Evolutionary conservation across 2,797 vertebrate genomes (phyloP).

Genomic region (Sebastes matsubarae): DNA sequence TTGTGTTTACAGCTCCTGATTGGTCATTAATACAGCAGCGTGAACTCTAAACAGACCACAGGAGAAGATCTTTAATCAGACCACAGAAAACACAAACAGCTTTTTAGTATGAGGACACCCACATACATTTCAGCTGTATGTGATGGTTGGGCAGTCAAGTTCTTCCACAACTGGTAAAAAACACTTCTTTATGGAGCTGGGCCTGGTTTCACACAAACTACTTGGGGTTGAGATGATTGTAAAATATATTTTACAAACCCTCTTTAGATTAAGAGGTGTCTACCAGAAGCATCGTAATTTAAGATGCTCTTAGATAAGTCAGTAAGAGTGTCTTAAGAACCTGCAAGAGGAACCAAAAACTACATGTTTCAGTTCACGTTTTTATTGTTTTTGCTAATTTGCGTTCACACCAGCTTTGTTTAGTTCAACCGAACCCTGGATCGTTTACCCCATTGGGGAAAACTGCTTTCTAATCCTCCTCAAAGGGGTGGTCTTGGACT

Average conservation of each 20-base stretch:
- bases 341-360: neutral
- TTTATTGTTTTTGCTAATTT: neutral
- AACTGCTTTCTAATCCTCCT: too few relatives aligned
- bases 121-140: neutral
- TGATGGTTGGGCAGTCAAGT: neutral
- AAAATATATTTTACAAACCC: neutral
- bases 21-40: neutral
- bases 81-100: neutral
- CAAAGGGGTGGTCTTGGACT: too few relatives aligned
- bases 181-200: neutral
- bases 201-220: neutral
- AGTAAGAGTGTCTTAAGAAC: neutral
- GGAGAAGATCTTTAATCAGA: neutral
- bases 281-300: neutral
- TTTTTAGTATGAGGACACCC: neutral
- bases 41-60: constrained; percentile 3
- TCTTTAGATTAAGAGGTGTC: neutral
- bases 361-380: neutral
- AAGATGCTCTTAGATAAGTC: neutral
- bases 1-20: constrained; percentile 42
- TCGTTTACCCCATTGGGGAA: too few relatives aligned
- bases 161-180: neutral
- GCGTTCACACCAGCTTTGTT: too few relatives aligned
- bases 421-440: too few relatives aligned
- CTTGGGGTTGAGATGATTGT: neutral